Conservation (phyloP, 2,113 vertebrate species). For the Syngnathoides biaculeatus region DNA sequence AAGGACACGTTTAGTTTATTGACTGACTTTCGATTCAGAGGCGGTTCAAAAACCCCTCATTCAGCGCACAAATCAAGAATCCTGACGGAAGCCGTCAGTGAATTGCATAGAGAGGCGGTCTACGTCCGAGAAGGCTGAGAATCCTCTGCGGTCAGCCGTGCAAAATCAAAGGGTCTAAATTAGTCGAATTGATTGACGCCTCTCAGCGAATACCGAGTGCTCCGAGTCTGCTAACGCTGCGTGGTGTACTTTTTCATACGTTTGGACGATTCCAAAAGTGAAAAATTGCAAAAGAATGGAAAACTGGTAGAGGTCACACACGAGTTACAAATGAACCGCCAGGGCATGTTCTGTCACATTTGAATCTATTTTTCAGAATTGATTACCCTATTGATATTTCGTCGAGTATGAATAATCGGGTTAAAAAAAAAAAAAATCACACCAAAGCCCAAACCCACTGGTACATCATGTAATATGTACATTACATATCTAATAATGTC, state of each 20-base stretch:
- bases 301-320: neutral
- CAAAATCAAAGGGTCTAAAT: slow-evolving; percentile 60
- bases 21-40: no score
- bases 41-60: neutral
- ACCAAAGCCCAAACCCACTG: no score
- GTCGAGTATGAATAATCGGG: no score
- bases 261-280: neutral
- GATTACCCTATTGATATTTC: no score
- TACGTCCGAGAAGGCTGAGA: slow-evolving; percentile 61
- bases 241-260: slow-evolving; percentile 10
- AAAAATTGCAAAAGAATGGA: neutral
- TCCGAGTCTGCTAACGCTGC: slow-evolving; percentile 34
- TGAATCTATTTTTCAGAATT: neutral
- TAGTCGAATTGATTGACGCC: slow-evolving; percentile 54
- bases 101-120: slow-evolving; percentile 68
- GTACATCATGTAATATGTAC: no score
- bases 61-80: neutral
- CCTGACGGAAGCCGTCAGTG: slow-evolving; percentile 36
- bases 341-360: no score
- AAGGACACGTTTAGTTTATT: neutral
- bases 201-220: slow-evolving; percentile 24
- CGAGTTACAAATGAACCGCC: neutral
- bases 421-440: no score
- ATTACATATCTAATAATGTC: no score
- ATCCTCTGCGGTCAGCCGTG: slow-evolving; percentile 50